Evolutionary conservation across 2,113 vertebrate species (phyloP).

Genomic region (Acrocephalus kingi): DNA sequence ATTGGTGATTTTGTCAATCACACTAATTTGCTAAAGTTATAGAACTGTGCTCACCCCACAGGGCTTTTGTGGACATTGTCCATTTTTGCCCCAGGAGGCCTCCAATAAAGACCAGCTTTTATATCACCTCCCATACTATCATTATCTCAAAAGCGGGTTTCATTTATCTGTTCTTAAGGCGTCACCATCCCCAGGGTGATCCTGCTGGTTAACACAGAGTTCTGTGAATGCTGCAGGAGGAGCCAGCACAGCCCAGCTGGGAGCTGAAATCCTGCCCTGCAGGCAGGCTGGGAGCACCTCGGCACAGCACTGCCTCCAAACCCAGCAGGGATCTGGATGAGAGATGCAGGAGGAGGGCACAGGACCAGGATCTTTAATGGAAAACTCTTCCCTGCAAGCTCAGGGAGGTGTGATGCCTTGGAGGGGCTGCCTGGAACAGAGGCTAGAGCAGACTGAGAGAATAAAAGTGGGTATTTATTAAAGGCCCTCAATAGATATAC

Average conservation of each 20-base stretch:
- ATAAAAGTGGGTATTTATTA: background rate
- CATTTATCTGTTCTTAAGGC: background rate
- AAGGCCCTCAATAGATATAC: background rate
- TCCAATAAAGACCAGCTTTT: background rate
- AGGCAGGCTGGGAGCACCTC: background rate
- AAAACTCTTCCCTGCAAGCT: background rate
- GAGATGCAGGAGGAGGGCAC: background rate
- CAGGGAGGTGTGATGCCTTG: background rate
- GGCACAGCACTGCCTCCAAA: background rate
- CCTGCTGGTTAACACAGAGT: background rate
- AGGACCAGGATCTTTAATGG: background rate
- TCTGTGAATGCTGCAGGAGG: background rate
- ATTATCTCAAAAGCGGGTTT: background rate
- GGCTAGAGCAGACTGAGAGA: too few species aligned
- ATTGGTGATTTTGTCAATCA: background rate
- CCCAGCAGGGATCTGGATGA: accelerated
- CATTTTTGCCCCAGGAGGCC: background rate
- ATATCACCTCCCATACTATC: background rate
- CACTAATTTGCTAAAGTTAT: background rate
- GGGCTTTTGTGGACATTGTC: background rate
- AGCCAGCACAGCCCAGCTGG: background rate
- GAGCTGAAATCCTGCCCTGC: background rate
- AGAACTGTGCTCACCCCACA: background rate
- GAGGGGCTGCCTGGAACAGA: background rate
- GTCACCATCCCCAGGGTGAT: background rate